phyloP scores from a whole-genome alignment of 1,140 invertebrate genomes.

The Ceratitis capitata region DNA sequence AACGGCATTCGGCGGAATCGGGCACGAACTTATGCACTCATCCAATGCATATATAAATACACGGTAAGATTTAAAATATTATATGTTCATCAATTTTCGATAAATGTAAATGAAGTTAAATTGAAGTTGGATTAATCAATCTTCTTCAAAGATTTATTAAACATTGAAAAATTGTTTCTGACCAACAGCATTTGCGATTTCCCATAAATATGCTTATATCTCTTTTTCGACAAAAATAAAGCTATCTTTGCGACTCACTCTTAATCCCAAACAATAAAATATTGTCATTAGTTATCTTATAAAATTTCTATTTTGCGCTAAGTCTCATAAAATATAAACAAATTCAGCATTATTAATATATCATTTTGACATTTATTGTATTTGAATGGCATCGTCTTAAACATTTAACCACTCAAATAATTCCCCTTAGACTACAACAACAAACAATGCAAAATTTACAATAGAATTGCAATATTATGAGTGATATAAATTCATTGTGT shows the following conservation, averaged over 20 bases:
- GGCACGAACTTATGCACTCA: no score
- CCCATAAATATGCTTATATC: not conserved
- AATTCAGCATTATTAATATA: not conserved
- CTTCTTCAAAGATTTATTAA: constrained; percentile 21
- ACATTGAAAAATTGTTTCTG: not conserved
- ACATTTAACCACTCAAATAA: not conserved
- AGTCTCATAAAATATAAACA: not conserved
- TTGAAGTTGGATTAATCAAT: constrained; percentile 11
- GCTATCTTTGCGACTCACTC: not conserved
- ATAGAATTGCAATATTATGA: no score
- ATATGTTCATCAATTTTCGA: no score
- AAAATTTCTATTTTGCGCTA: not conserved
- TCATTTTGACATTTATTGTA: constrained; percentile 20
- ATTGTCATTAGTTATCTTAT: not conserved
- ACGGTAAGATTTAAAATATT: no score
- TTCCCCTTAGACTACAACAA: not conserved
- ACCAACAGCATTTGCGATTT: not conserved
- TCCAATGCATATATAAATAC: no score
- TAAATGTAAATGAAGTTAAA: no score
- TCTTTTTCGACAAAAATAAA: not conserved
- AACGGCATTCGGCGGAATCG: no score
- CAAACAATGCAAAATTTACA: no score
- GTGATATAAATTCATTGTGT: no score
- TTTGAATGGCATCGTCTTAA: not conserved
- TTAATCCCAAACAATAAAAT: not conserved